These are phyloP conservation scores for Muraenolepis orangiensis DNA, from an alignment of 2,797 vertebrate genomes.

Conservation along the genomic window DNA sequence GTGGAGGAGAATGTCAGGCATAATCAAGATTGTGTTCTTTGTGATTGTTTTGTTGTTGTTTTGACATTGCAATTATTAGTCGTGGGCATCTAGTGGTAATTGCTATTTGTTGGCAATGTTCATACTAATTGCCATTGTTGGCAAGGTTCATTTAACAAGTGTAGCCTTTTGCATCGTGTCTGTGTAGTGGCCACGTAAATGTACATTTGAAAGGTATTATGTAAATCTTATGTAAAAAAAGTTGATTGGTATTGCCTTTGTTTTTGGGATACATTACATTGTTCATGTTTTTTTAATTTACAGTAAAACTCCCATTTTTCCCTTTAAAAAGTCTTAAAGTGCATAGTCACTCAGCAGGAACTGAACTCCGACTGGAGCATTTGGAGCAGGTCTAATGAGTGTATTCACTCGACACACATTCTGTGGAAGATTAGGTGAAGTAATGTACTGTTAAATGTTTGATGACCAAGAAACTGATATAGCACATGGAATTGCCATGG, in stretches of 20 bases:
- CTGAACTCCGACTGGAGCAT: constrained; percentile 17
- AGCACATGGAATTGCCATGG: constrained; percentile 21
- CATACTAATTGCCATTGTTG: neutral
- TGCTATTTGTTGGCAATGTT: neutral
- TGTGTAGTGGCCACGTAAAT: neutral
- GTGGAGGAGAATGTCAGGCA: constrained; percentile 23
- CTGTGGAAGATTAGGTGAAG: constrained; percentile 37
- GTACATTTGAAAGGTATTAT: neutral
- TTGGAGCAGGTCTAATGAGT: constrained; percentile 20
- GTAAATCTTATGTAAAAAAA: neutral
- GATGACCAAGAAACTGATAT: constrained; percentile 62
- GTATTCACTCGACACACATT: constrained; percentile 39
- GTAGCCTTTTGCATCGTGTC: neutral
- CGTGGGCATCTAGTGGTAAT: neutral
- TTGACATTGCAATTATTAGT: neutral
- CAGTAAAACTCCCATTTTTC: neutral
- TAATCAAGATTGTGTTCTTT: constrained; percentile 29
- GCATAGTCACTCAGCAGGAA: constrained; percentile 35
- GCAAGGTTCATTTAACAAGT: neutral
- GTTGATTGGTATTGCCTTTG: neutral
- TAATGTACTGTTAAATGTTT: constrained; percentile 67
- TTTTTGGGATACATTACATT: neutral
- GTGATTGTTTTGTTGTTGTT: neutral
- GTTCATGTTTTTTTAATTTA: constrained; percentile 8
- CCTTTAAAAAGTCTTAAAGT: constrained; percentile 4